phyloP scores from a whole-genome alignment of 2,113 vertebrate species.

The Syngnathus scovelli region DNA sequence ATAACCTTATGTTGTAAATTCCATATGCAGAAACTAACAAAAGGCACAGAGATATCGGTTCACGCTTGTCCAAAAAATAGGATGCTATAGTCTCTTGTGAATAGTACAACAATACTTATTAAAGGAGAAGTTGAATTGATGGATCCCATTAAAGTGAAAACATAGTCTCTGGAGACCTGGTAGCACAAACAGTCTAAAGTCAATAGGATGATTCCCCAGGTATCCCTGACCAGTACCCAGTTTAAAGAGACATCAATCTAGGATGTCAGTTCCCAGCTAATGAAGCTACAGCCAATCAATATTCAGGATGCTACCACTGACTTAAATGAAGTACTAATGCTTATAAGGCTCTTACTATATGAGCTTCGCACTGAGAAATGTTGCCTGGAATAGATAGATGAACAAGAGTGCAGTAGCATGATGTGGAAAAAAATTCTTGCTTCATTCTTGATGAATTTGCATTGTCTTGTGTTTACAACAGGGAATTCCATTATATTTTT shows the following conservation, averaged over 20 bases:
- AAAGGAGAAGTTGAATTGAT: conserved; percentile 67
- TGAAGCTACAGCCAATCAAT: conserved; percentile 81
- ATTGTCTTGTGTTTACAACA: background rate
- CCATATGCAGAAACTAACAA: conserved; percentile 35
- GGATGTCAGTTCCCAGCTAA: conserved; percentile 83
- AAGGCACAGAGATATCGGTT: conserved; percentile 25
- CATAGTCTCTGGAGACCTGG: conserved; percentile 67
- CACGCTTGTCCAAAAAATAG: conserved; percentile 34
- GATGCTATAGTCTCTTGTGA: conserved; percentile 35
- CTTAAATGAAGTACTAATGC: conserved; percentile 74
- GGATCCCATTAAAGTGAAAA: conserved; percentile 65
- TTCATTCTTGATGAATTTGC: background rate
- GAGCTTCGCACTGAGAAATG: conserved; percentile 35
- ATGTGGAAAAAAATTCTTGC: no score
- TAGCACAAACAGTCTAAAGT: conserved; percentile 70
- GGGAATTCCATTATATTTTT: background rate
- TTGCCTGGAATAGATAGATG: background rate
- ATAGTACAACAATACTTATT: conserved; percentile 72
- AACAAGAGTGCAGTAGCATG: no score
- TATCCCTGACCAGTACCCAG: conserved; percentile 70
- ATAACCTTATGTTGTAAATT: conserved; percentile 33
- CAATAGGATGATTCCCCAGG: conserved; percentile 77
- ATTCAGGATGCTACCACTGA: conserved; percentile 72
- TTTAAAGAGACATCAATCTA: conserved; percentile 87
- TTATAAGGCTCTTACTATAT: conserved; percentile 53